These are phyloP conservation scores for Ctenoplectra terminalis DNA, from an alignment of 1,140 invertebrate genomes.

Conservation along the genomic window DNA sequence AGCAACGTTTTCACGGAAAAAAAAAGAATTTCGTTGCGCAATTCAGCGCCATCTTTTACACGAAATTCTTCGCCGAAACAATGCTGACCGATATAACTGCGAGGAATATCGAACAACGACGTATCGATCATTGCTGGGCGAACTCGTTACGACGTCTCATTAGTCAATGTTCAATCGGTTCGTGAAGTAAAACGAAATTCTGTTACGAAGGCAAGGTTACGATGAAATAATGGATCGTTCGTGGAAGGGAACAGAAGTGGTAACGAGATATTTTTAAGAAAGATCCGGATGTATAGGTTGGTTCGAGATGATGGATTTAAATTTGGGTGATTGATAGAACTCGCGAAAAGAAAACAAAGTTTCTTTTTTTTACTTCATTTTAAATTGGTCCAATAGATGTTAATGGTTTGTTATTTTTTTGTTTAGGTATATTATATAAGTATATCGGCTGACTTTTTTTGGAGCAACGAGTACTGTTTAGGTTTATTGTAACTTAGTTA, in stretches of 20 bases:
- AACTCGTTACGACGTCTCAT: constrained; percentile 53
- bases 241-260: not conserved
- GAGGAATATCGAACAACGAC: not conserved
- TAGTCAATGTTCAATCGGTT: constrained; percentile 45
- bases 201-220: constrained; percentile 6
- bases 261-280: not conserved
- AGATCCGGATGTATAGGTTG: not conserved
- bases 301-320: not conserved
- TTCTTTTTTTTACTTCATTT: not conserved
- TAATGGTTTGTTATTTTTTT: too few relatives aligned
- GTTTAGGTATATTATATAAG: too few relatives aligned
- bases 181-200: constrained; percentile 20
- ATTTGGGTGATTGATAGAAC: not conserved
- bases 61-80: not conserved
- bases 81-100: not conserved
- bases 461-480: too few relatives aligned
- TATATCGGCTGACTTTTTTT: too few relatives aligned
- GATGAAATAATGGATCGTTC: constrained; percentile 13
- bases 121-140: constrained; percentile 39
- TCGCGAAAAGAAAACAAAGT: not conserved
- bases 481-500: too few relatives aligned
- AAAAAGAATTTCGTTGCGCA: constrained; percentile 25
- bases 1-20: constrained; percentile 23
- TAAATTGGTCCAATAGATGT: not conserved
- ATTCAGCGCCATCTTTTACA: not conserved